Conservation (phyloP, 2,888 invertebrate genomes). For the Prenolepis imparis region DNA sequence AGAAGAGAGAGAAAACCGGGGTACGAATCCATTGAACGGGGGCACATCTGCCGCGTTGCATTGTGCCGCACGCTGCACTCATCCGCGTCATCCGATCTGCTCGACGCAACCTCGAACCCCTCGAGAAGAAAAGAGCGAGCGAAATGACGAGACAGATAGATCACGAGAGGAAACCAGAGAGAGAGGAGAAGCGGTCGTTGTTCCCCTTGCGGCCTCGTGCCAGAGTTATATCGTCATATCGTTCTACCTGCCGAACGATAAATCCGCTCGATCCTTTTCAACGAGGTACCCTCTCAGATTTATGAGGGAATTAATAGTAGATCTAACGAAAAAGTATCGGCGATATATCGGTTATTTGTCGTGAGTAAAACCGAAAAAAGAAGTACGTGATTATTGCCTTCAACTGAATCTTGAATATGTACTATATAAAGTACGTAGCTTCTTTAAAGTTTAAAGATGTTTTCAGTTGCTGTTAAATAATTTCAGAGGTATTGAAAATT, state of each 20-base stretch:
- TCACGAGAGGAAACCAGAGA: constrained; percentile 37
- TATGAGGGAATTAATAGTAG: constrained; percentile 80
- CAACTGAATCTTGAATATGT: constrained; percentile 1
- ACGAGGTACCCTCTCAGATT: constrained; percentile 73
- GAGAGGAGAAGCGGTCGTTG: not conserved
- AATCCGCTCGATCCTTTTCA: constrained; percentile 76
- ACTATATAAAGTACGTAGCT: not conserved
- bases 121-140: constrained; percentile 43
- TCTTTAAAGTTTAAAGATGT: constrained; percentile 4
- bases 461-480: not conserved
- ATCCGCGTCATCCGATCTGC: constrained; percentile 79
- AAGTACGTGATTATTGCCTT: constrained; percentile 2
- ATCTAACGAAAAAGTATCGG: constrained; percentile 69
- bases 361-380: constrained; percentile 2
- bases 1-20: constrained; percentile 59
- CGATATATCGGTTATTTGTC: constrained; percentile 66
- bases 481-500: not conserved
- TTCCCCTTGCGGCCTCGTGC: constrained; percentile 67
- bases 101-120: constrained; percentile 69
- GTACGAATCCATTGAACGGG: constrained; percentile 72
- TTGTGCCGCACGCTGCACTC: constrained; percentile 78
- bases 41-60: constrained; percentile 80
- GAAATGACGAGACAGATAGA: constrained; percentile 38
- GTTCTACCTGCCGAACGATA: constrained; percentile 81
- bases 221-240: constrained; percentile 80